phyloP scores from a whole-genome alignment of 2,797 vertebrate genomes.

The Lagorchestes hirsutus region DNA sequence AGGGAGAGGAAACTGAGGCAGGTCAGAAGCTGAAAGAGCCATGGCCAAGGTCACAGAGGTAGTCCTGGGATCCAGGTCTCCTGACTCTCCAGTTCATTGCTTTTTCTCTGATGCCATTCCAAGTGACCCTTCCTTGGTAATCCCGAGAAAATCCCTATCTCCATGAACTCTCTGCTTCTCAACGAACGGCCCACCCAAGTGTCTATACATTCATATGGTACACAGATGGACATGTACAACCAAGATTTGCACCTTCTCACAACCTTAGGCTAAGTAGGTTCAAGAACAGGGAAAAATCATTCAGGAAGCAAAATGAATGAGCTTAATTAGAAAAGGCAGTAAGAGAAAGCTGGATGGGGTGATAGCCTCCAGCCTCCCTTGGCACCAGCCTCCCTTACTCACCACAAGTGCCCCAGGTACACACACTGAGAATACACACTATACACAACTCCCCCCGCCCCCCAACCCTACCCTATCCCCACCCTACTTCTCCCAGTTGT shows the following conservation, averaged over 20 bases:
- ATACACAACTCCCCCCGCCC: too few species aligned
- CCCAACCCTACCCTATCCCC: background rate
- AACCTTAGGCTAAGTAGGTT: background rate
- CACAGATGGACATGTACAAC: background rate
- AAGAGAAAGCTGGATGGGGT: background rate
- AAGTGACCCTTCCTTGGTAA: background rate
- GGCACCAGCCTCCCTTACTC: background rate
- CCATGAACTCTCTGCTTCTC: background rate
- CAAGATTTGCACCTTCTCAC: background rate
- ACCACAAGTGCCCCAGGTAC: background rate
- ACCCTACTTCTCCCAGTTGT: background rate
- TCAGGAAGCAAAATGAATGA: background rate
- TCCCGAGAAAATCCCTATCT: background rate
- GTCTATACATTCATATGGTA: background rate
- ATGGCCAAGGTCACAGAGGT: background rate
- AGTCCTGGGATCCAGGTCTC: background rate
- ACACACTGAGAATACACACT: background rate
- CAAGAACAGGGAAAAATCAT: background rate
- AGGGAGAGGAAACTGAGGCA: background rate
- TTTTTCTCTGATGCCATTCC: background rate
- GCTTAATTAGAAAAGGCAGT: background rate
- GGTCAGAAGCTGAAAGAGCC: background rate
- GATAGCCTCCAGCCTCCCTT: background rate
- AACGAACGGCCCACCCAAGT: too few species aligned
- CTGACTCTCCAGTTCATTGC: background rate